phyloP scores from a whole-genome alignment of 53 echinoderm and acorn worm genomes.

The Astropecten irregularis region DNA sequence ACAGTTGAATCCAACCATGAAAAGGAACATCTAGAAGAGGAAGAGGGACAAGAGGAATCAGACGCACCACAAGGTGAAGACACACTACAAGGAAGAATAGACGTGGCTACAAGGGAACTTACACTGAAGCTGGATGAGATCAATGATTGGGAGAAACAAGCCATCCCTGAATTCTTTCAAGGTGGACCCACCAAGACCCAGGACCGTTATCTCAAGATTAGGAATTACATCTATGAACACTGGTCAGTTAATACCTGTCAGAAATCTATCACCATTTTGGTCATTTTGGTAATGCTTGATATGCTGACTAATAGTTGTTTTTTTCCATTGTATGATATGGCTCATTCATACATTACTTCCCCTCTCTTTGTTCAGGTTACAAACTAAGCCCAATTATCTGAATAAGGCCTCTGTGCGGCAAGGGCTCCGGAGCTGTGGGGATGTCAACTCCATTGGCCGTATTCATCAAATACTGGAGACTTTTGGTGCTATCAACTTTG shows the following conservation, averaged over 20 bases:
- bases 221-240: conserved; percentile 75
- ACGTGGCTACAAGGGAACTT: conserved; percentile 7
- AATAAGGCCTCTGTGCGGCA: conserved; percentile 69
- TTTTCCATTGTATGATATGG: too few species aligned
- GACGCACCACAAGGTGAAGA: background rate
- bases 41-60: conserved; percentile 13
- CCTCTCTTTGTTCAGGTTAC: conserved; percentile 44
- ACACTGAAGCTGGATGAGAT: conserved; percentile 44
- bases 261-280: too few species aligned
- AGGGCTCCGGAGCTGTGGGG: conserved; percentile 70
- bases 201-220: conserved; percentile 76
- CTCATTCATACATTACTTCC: too few species aligned
- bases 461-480: conserved; percentile 76
- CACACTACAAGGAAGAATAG: background rate
- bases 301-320: too few species aligned
- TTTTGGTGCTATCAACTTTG: conserved; percentile 82
- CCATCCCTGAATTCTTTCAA: conserved; percentile 72
- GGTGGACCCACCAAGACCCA: conserved; percentile 66
- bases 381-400: conserved; percentile 81
- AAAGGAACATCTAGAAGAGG: background rate
- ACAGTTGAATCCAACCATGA: background rate
- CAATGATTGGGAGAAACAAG: conserved; percentile 67
- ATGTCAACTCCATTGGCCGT: conserved; percentile 74
- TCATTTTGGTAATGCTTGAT: too few species aligned
- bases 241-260: conserved; percentile 70